Evolutionary conservation across 2,888 invertebrate species (phyloP).

Genomic region (Branchinecta sandiegonensis): DNA sequence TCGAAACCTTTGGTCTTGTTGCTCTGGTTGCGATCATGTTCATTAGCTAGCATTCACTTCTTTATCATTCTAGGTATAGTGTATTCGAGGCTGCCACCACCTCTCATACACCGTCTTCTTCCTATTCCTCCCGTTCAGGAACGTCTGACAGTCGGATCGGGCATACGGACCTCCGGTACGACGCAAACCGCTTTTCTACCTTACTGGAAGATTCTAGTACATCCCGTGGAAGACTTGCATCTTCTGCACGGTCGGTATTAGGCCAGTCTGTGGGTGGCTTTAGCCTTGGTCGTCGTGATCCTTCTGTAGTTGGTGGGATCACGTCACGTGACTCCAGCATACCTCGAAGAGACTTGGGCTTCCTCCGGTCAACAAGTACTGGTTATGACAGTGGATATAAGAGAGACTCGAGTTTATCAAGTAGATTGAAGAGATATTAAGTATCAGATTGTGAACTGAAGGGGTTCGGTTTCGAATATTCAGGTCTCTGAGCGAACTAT

Average conservation of each 20-base stretch:
- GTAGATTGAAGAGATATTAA: conserved; percentile 12
- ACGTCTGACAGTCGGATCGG: background rate
- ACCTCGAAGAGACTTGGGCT: conserved; percentile 3
- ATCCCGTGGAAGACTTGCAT: background rate
- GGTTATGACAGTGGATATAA: conserved; percentile 2
- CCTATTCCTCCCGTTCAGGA: background rate
- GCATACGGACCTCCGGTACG: background rate
- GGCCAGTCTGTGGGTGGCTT: background rate
- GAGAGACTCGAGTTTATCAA: background rate
- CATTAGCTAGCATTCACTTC: background rate
- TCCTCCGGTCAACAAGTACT: background rate
- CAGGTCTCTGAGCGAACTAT: too few relatives aligned
- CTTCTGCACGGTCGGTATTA: background rate
- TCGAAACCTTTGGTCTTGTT: too few relatives aligned
- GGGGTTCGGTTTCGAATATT: too few relatives aligned
- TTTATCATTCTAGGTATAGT: background rate
- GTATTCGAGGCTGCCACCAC: background rate
- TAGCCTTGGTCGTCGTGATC: background rate
- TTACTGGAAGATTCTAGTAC: background rate
- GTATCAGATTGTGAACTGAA: too few relatives aligned
- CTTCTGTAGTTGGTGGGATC: background rate
- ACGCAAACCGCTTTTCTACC: background rate
- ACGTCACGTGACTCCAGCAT: conserved; percentile 5
- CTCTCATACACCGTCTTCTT: background rate
- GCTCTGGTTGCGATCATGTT: too few relatives aligned